A percentile compares a stretch with the other conserved stretches of the same genome.
Evolutionary conservation across 2,113 vertebrate species (phyloP).

Genomic region (Pionites leucogaster): DNA sequence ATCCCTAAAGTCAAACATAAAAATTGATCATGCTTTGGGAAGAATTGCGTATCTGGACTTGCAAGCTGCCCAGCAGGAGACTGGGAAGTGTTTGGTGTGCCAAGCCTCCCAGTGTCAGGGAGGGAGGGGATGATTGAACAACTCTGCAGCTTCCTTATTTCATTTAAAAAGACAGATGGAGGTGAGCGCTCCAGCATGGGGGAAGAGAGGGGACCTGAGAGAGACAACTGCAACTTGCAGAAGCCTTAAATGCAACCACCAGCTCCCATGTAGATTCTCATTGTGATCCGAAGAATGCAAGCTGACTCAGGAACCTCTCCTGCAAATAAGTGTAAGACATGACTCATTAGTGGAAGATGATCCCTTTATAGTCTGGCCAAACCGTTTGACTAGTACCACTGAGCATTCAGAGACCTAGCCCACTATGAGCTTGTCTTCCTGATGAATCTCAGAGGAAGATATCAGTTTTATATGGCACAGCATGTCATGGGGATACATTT

Average conservation of each 20-base stretch:
- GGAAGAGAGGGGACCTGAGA: background rate
- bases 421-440: background rate
- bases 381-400: background rate
- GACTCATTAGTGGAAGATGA: background rate
- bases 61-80: background rate
- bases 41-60: background rate
- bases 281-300: background rate
- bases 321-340: fast-evolving
- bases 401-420: background rate
- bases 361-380: background rate
- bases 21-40: background rate
- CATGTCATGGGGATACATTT: background rate
- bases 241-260: fast-evolving
- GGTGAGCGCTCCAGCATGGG: background rate
- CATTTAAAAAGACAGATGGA: background rate
- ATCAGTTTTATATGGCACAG: fast-evolving
- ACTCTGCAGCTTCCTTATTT: background rate
- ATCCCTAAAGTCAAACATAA: background rate
- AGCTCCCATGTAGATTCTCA: background rate
- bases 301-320: background rate
- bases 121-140: fast-evolving
- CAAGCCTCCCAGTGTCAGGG: fast-evolving
- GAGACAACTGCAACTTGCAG: background rate
- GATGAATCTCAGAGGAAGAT: background rate
- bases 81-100: fast-evolving